Evolutionary conservation across 2,888 invertebrate species (phyloP), one percentile per base, ranked within the genome.

Genomic region (Colostygia pectinataria): DNA sequence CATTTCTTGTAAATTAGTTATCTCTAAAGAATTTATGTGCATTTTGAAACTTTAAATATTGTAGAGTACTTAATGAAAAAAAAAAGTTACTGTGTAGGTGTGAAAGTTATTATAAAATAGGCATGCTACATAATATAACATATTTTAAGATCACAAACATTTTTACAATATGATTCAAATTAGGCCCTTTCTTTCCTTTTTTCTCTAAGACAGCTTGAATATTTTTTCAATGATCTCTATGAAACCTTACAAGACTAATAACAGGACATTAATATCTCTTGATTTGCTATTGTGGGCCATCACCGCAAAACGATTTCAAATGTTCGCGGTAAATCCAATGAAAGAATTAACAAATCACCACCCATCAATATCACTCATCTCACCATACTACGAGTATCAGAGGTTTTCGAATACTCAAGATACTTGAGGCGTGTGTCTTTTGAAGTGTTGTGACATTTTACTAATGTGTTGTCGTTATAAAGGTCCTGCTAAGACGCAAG

Each of bases 381-480:
- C n/a, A n/a, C n/a, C n/a, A n/a, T n/a, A n/a, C n/a, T n/a, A n/a
- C n/a, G n/a, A n/a, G n/a, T n/a, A n/a, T n/a, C n/a, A 65, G 71
- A 75, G 67, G 67, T 77, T 77, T 73, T 70, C 67, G 64, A 66
- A 70, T 69, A 64, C 74, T 80, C 65, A 62, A 75, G 74, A 74
- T 65, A 24, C 66, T 71, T 73, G 63, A 69, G 67, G 72, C 70
- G 77, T 74, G 77, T 79, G 81, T 83, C 75, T 78, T 85, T 86
- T 87, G 83, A 86, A 83, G 72, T 90, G 88, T 90, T 90, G 79
- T 88, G 90, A 89, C 89, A 85, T 80, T 82, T 87, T 85, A 89
- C 88, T 90, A 89, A 90, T 90, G 87, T 61, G 79, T 38, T 74
- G 77, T 80, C 84, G 77, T 90, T 88, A 85, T 59, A 65, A 63